Conservation (phyloP, 2,797 vertebrate genomes). For the Taeniopygia guttata region DNA sequence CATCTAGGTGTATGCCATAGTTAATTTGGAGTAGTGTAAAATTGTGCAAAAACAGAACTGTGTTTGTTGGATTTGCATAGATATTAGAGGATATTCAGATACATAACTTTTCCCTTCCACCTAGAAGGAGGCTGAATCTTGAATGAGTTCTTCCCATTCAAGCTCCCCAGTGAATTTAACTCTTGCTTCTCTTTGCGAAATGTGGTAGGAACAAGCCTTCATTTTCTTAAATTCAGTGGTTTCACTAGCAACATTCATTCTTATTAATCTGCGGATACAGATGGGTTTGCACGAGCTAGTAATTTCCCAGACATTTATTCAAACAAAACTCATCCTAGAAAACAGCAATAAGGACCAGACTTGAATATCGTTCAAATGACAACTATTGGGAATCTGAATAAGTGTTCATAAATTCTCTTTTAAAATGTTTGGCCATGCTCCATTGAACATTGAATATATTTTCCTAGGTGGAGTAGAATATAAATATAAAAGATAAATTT, state of each 20-base stretch:
- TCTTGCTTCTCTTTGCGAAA: background rate
- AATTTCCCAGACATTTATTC: slow-evolving; percentile 3
- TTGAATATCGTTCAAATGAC: slow-evolving; percentile 5
- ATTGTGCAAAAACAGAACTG: background rate
- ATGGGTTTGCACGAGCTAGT: background rate
- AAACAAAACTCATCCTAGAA: background rate
- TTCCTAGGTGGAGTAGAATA: background rate
- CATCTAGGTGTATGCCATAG: background rate
- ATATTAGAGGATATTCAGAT: background rate
- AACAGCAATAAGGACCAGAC: background rate
- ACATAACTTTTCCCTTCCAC: background rate
- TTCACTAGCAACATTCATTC: background rate
- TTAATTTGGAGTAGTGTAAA: background rate
- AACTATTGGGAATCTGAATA: background rate
- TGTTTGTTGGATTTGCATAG: background rate
- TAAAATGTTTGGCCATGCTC: background rate
- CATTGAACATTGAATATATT: background rate
- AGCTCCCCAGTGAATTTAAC: background rate
- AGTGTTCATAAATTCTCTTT: background rate
- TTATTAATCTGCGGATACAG: background rate
- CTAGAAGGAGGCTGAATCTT: background rate
- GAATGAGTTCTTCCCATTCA: background rate
- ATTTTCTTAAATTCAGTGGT: slow-evolving; percentile 1
- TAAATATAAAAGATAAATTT: background rate
- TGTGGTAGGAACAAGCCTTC: background rate